Conservation (phyloP, 2,888 invertebrate genomes). For the Steinernema hermaphroditum region DNA sequence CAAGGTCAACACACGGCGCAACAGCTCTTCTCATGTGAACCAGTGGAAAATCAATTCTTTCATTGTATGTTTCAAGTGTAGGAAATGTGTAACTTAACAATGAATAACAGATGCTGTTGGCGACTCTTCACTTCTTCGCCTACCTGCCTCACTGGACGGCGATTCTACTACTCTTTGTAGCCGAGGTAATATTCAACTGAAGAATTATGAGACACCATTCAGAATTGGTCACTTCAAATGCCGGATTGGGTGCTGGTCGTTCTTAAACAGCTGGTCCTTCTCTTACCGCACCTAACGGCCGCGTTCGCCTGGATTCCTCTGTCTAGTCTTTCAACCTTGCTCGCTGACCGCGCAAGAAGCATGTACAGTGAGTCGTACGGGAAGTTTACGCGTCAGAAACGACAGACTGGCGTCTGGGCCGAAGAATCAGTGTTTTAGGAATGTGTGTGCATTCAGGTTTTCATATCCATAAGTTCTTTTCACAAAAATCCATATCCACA, state of each 20-base stretch:
- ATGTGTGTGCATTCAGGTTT: too few relatives aligned
- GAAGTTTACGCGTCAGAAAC: background rate
- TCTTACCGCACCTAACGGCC: background rate
- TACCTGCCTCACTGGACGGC: slow-evolving; percentile 37
- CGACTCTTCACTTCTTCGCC: slow-evolving; percentile 32
- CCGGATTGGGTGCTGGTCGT: background rate
- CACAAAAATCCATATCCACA: too few relatives aligned
- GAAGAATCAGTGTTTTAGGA: slow-evolving; percentile 3
- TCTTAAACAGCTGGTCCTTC: background rate
- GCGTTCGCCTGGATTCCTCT: slow-evolving; percentile 8
- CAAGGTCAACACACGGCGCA: background rate
- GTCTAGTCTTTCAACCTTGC: background rate
- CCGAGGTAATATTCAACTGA: slow-evolving; percentile 32
- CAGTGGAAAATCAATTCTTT: slow-evolving; percentile 10
- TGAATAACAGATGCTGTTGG: slow-evolving; percentile 31
- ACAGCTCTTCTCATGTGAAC: background rate
- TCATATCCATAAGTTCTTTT: too few relatives aligned
- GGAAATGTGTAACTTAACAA: background rate
- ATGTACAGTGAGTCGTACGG: background rate
- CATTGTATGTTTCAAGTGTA: background rate
- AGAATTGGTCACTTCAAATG: slow-evolving; percentile 8
- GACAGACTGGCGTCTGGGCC: background rate
- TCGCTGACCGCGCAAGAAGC: background rate
- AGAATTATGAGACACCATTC: background rate
- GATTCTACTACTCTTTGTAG: slow-evolving; percentile 14